Evolutionary conservation across 53 echinoderm and acorn worm species (phyloP).

Genomic region (Stichopus horrens): DNA sequence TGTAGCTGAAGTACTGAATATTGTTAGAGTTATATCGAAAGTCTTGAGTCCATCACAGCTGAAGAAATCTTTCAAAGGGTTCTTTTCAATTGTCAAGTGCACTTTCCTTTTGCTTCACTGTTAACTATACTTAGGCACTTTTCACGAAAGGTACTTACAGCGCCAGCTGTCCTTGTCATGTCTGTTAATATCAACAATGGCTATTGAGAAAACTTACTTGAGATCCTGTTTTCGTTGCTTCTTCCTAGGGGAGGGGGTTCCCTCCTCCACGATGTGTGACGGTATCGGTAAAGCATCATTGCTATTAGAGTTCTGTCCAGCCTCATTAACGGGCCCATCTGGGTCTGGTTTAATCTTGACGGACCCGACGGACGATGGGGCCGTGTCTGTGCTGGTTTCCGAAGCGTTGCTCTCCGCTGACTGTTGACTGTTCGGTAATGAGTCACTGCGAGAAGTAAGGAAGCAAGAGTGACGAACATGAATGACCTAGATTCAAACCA

Average conservation of each 20-base stretch:
- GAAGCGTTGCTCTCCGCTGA: constrained; percentile 83
- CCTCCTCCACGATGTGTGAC: constrained; percentile 53
- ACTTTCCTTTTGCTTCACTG: no score
- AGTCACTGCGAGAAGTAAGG: constrained; percentile 62
- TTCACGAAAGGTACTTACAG: no score
- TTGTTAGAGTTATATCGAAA: no score
- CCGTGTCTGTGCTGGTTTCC: constrained; percentile 76
- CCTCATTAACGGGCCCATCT: constrained; percentile 55
- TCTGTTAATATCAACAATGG: no score
- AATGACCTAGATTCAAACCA: no score
- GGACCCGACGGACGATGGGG: constrained; percentile 59
- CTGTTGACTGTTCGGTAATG: constrained; percentile 82
- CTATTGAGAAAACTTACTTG: constrained; percentile 59
- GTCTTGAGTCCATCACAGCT: no score
- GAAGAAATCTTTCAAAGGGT: no score
- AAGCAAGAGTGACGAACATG: neutral
- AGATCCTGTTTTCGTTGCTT: constrained; percentile 95
- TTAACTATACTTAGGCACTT: no score
- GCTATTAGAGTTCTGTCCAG: constrained; percentile 43
- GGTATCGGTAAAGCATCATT: constrained; percentile 54
- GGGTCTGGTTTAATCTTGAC: constrained; percentile 85
- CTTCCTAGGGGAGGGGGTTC: constrained; percentile 88
- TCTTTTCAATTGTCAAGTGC: no score
- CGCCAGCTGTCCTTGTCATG: no score
- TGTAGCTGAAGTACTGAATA: no score